A percentile compares a stretch with the other conserved stretches of the same genome.
phyloP scores from a whole-genome alignment of 2,888 invertebrate genomes.

The Oegoconia quadripuncta region DNA sequence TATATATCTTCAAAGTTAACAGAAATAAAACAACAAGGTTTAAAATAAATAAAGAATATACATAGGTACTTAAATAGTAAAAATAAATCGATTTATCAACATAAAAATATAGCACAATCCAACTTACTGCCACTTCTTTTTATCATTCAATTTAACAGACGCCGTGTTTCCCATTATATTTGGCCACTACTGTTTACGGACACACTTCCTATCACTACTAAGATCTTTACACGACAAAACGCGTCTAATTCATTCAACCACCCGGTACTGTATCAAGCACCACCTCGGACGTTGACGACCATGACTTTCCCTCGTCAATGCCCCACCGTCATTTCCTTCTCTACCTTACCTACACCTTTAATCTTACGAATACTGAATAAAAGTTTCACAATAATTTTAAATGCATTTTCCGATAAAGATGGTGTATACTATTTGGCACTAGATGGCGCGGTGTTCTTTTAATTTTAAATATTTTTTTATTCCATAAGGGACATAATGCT shows the following conservation, averaged over 20 bases:
- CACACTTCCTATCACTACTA: neutral
- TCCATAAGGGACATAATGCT: no score
- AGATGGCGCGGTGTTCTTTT: no score
- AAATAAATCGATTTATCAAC: constrained; percentile 1
- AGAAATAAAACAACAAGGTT: no score
- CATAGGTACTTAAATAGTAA: neutral
- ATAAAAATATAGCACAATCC: no score
- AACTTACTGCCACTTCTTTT: constrained; percentile 70
- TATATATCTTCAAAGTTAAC: no score
- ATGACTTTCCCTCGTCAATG: constrained; percentile 62
- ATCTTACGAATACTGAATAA: no score
- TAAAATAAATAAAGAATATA: no score
- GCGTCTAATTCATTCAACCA: constrained; percentile 13
- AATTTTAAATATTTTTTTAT: no score
- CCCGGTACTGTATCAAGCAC: constrained; percentile 17
- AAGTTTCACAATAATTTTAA: no score
- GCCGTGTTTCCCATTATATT: constrained; percentile 75
- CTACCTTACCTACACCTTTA: no score
- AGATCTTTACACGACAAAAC: constrained; percentile 1
- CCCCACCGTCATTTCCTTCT: constrained; percentile 39
- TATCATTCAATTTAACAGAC: constrained; percentile 65
- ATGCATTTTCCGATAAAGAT: no score
- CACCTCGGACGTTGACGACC: constrained; percentile 38
- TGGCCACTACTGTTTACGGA: constrained; percentile 6
- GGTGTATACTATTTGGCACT: no score